These are phyloP conservation scores for Brachyptera risi DNA, from an alignment of 2,888 invertebrate species.

Conservation along the genomic window DNA sequence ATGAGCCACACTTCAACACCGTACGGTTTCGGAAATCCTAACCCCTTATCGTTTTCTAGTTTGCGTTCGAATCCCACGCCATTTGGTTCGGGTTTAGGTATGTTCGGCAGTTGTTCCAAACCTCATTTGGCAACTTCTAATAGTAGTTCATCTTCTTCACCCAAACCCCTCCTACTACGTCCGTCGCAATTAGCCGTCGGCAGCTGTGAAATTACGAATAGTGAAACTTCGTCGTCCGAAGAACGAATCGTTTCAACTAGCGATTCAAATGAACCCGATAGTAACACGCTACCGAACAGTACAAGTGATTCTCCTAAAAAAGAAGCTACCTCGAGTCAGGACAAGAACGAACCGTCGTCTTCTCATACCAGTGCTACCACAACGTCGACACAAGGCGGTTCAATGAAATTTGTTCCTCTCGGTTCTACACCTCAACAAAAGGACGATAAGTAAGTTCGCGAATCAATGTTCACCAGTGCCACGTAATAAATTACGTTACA, in stretches of 20 bases:
- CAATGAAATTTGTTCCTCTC: slow-evolving; percentile 32
- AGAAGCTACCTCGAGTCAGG: not conserved
- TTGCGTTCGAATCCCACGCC: too few relatives aligned
- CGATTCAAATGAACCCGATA: not conserved
- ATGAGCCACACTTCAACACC: too few relatives aligned
- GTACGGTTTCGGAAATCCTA: too few relatives aligned
- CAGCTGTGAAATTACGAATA: slow-evolving; percentile 11
- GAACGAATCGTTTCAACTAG: not conserved
- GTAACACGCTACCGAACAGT: not conserved
- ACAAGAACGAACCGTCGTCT: not conserved
- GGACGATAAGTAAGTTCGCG: slow-evolving; percentile 31
- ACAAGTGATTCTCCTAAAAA: not conserved
- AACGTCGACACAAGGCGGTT: not conserved
- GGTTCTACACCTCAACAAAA: slow-evolving; percentile 23
- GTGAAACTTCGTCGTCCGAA: not conserved
- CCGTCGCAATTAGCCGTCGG: slow-evolving; percentile 28
- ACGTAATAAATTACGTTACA: too few relatives aligned
- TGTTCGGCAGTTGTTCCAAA: not conserved
- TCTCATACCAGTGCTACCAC: too few relatives aligned
- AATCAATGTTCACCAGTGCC: not conserved
- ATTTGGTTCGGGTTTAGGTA: not conserved
- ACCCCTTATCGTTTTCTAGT: too few relatives aligned
- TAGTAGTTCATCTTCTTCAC: not conserved
- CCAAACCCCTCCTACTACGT: slow-evolving; percentile 25
- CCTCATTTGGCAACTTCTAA: not conserved